Percentiles rank a stretch among this genome's conserved stretches.
Evolutionary conservation across 2,797 vertebrate genomes (phyloP).

Genomic region (Takifugu rubripes): DNA sequence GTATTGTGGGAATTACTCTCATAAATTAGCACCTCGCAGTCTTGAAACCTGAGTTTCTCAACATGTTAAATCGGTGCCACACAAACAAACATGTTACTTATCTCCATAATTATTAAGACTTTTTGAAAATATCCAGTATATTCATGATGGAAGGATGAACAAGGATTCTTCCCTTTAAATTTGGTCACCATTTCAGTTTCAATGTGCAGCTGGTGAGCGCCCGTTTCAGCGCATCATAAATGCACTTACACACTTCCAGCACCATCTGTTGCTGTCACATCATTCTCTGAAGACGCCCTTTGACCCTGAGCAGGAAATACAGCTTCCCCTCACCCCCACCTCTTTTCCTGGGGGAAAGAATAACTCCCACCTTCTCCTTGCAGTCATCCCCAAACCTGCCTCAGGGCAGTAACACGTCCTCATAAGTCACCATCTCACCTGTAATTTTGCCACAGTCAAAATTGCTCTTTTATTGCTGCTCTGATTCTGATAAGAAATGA

Average conservation of each 20-base stretch:
- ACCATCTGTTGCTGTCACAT: conserved; percentile 21
- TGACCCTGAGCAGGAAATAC: conserved; percentile 23
- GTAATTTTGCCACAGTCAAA: conserved; percentile 19
- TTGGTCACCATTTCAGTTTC: neutral
- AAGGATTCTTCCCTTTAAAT: no score
- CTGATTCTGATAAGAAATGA: conserved; percentile 47
- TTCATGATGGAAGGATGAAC: no score
- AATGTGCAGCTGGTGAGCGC: neutral
- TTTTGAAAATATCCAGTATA: no score
- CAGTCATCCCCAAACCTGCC: conserved; percentile 6
- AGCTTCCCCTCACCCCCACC: neutral
- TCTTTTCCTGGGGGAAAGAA: conserved; percentile 3
- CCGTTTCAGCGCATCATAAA: neutral
- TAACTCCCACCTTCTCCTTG: neutral
- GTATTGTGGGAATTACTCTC: no score
- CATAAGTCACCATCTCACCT: conserved; percentile 31
- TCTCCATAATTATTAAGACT: no score
- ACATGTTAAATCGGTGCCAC: no score
- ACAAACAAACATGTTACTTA: neutral
- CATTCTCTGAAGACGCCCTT: conserved; percentile 7
- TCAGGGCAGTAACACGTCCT: conserved; percentile 33
- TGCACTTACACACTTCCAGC: conserved; percentile 5
- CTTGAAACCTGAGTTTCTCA: no score
- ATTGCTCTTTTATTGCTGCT: conserved; percentile 25
- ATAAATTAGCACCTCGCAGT: no score